Percentiles rank a stretch among this genome's conserved stretches.
Evolutionary conservation across 2,113 vertebrate genomes (phyloP).

Genomic region (Aptenodytes forsteri): DNA sequence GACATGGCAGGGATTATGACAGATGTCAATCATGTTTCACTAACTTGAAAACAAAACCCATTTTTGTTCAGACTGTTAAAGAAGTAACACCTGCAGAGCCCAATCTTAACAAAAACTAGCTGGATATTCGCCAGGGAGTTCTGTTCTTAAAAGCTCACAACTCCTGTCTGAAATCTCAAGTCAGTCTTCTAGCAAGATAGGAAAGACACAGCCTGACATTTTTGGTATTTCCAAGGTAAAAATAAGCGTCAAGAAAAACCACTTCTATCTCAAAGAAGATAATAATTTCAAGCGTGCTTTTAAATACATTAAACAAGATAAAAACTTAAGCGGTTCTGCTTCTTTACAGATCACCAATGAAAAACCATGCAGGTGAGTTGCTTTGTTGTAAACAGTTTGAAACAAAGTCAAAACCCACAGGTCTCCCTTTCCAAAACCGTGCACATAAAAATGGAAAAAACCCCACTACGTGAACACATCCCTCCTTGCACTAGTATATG

Average conservation of each 20-base stretch:
- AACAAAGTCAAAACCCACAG: not conserved
- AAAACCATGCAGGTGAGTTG: not conserved
- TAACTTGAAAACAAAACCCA: not conserved
- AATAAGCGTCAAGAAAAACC: not conserved
- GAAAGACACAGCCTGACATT: not conserved
- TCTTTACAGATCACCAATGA: not conserved
- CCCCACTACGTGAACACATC: rapidly evolving
- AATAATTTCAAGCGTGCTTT: not conserved
- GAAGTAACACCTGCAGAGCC: not conserved
- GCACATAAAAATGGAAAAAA: not conserved
- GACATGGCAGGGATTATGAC: not conserved
- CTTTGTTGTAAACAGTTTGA: not conserved
- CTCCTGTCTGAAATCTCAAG: not conserved
- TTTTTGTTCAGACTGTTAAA: not conserved
- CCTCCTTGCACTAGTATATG: not conserved
- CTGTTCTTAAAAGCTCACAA: not conserved
- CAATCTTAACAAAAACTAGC: not conserved
- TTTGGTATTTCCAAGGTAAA: not conserved
- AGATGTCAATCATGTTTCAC: not conserved
- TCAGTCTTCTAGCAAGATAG: not conserved
- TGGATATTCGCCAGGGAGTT: not conserved
- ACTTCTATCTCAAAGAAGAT: not conserved
- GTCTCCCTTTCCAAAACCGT: not conserved
- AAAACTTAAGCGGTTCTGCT: not conserved
- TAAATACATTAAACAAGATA: not conserved